Evolutionary conservation across 2,797 vertebrate genomes (phyloP).

Genomic region (Sarcoramphus papa): DNA sequence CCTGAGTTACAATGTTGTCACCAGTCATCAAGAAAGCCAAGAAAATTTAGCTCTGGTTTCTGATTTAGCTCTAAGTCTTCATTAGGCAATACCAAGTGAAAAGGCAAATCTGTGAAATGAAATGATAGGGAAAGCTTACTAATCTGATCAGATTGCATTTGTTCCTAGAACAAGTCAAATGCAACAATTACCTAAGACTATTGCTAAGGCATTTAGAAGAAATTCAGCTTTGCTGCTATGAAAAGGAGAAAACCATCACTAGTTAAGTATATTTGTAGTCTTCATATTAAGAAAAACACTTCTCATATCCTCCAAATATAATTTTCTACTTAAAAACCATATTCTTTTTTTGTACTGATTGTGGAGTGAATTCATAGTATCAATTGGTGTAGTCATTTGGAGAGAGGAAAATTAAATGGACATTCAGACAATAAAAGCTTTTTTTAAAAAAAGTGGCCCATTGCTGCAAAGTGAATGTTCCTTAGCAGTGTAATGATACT

Average conservation of each 20-base stretch:
- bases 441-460: not conserved
- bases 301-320: not conserved
- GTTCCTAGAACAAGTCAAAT: not conserved
- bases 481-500: not conserved
- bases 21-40: not conserved
- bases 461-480: not conserved
- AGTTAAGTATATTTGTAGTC: not conserved
- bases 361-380: not conserved
- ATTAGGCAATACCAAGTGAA: not conserved
- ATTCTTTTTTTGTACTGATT: not conserved
- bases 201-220: not conserved
- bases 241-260: not conserved
- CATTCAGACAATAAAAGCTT: accelerated
- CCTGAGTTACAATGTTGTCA: not conserved
- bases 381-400: accelerated
- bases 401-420: not conserved
- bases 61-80: not conserved
- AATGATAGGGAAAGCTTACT: not conserved
- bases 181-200: not conserved
- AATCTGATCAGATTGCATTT: not conserved
- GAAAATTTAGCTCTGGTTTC: not conserved
- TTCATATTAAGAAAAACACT: not conserved
- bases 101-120: not conserved
- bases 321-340: not conserved
- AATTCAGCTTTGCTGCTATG: not conserved